These are phyloP conservation scores for Oncorhynchus mykiss DNA, from an alignment of 2,113 vertebrate genomes.

Conservation along the genomic window DNA sequence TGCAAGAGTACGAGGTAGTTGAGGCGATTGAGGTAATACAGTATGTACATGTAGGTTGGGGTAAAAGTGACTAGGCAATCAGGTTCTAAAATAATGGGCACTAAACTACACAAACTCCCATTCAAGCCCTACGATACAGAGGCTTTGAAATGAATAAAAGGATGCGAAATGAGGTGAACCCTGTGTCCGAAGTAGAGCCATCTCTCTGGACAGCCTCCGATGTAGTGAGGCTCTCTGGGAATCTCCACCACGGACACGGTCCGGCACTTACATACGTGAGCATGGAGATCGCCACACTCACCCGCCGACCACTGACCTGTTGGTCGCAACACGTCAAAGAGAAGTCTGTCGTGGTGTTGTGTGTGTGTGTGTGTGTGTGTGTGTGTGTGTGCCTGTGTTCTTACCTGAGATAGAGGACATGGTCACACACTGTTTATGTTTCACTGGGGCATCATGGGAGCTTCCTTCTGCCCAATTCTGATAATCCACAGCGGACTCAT, in stretches of 20 bases:
- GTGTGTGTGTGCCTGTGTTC: conserved; percentile 3
- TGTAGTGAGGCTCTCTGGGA: conserved; percentile 71
- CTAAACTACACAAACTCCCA: background rate
- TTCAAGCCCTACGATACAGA: background rate
- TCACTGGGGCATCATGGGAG: conserved; percentile 28
- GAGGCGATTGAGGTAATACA: too few relatives aligned
- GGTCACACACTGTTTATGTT: conserved; percentile 75
- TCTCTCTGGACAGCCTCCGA: conserved; percentile 84
- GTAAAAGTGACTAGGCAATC: too few relatives aligned
- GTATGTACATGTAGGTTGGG: too few relatives aligned
- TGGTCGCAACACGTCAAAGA: conserved; percentile 10
- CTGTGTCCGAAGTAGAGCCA: conserved; percentile 92
- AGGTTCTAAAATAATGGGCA: too few relatives aligned
- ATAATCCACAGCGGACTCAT: conserved; percentile 78
- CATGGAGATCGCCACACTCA: conserved; percentile 76
- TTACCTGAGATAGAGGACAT: conserved; percentile 86
- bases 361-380: background rate
- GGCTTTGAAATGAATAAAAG: background rate
- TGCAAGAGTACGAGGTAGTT: too few relatives aligned
- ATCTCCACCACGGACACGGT: conserved; percentile 77
- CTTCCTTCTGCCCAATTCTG: conserved; percentile 80
- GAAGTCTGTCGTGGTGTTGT: background rate
- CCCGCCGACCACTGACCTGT: conserved; percentile 82
- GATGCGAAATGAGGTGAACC: conserved; percentile 62
- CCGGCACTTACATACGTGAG: conserved; percentile 86